Base-by-base conservation (phyloP, 1,140 invertebrate genomes). In the Apis dorsata region DNA sequence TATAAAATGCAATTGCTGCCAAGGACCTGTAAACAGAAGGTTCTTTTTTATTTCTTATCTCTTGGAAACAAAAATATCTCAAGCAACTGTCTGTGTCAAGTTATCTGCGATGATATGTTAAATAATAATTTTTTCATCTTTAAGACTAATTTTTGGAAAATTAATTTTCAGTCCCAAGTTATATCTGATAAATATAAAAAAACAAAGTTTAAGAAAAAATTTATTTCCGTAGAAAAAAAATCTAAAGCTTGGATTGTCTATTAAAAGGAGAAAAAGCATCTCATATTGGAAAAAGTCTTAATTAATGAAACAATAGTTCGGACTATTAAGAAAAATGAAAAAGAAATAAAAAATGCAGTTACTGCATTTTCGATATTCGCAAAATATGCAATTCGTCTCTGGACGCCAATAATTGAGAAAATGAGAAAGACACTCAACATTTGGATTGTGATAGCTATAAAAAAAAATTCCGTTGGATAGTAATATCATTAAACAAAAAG, bases 251-350 rank as follows among this genome's bases (percentile, higher is more conserved):
- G 3, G 2, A 65, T 24, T 24, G 55, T 69, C 57, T 79, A 59
- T 69, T 79, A n/a, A 79, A 79, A 79, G 15, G 62, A 78, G 75
- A 78, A 68, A 78, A 78, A 78, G 63, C 63, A 78, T 53, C 49
- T 68, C 62, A 69, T 65, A 79, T 79, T 79, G 63, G 53, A 59
- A 80, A 80, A 72, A 63, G 55, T 21, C 28, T 80, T 80, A 71
- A 71, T 80, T 65, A 65, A 71, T 80, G 69, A 71, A 72, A 24
- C 79, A 81, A 81, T 70, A 72, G 57, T 66, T 60, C 24, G 69
- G 60, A 81, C 70, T 68, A 81, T 72, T 17, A 73, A 81, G 13
- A 81, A 73, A 81, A 73, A 81, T 73, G 70, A 55, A 73, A 73
- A 81, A 63, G 28, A 73, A 81, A 81, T 81, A 72, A 81, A 60